phyloP scores from a whole-genome alignment of 2,113 vertebrate species.

The Cyanoderma ruficeps region DNA sequence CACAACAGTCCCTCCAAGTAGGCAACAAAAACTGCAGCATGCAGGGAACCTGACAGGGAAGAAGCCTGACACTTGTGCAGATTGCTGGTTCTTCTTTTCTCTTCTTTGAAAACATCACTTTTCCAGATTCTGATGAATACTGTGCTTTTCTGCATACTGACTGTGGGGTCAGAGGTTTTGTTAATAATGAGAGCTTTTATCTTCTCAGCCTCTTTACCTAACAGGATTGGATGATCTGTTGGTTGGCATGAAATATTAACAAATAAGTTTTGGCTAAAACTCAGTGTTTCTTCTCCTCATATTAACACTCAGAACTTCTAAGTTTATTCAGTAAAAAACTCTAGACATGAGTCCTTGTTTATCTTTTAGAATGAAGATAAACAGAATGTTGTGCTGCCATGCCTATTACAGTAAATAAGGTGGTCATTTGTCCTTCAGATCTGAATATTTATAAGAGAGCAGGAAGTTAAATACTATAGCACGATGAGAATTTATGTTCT shows the following conservation, averaged over 20 bases:
- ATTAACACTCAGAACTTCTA: neutral
- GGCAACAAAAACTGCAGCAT: neutral
- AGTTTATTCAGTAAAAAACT: neutral
- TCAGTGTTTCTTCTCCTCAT: neutral
- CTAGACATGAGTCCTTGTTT: neutral
- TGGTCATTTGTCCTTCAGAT: neutral
- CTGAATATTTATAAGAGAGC: neutral
- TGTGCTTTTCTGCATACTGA: neutral
- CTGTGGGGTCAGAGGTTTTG: neutral
- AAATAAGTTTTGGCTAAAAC: neutral
- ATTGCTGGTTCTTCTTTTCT: neutral
- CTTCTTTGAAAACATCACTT: neutral
- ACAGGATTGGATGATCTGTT: neutral
- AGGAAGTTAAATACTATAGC: neutral
- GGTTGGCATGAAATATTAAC: neutral
- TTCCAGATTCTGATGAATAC: neutral
- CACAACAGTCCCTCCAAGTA: neutral
- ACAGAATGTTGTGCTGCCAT: neutral
- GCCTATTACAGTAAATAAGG: neutral
- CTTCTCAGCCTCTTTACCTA: neutral
- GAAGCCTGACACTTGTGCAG: neutral
- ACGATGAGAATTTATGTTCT: neutral
- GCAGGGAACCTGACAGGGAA: neutral
- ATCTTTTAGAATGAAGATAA: neutral
- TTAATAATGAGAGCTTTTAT: neutral